Conservation (phyloP, 2,113 vertebrate species). For the Spea bombifrons region DNA sequence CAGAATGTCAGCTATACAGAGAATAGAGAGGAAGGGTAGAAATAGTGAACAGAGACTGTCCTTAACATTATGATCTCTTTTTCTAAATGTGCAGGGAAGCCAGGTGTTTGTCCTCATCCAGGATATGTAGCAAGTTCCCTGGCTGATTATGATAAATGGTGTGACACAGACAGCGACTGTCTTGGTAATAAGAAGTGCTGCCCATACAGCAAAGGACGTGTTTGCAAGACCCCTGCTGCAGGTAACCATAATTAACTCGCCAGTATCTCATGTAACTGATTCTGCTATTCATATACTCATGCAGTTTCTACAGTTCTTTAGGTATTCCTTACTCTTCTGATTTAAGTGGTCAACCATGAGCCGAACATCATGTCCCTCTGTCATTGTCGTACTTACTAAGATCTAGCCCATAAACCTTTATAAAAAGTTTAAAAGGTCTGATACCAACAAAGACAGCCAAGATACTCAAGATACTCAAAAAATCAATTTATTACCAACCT, state of each 20-base stretch:
- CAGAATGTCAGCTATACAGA: too few relatives aligned
- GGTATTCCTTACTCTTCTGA: neutral
- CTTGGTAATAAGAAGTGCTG: conserved; percentile 3
- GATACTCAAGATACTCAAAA: too few relatives aligned
- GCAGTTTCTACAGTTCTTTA: neutral
- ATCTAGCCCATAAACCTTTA: too few relatives aligned
- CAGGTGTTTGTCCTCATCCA: neutral
- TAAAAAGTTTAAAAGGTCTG: too few relatives aligned
- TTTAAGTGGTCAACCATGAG: neutral
- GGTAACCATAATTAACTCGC: neutral
- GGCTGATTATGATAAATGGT: neutral
- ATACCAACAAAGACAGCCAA: too few relatives aligned
- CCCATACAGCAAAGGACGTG: neutral
- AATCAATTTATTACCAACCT: too few relatives aligned
- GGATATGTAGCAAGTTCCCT: neutral
- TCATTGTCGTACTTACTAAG: too few relatives aligned
- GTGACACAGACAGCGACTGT: conserved; percentile 4
- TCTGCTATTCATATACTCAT: too few relatives aligned
- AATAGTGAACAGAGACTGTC: too few relatives aligned
- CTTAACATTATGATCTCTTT: too few relatives aligned
- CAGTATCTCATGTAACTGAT: neutral
- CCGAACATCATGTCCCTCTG: neutral
- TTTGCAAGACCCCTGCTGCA: neutral
- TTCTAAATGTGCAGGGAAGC: neutral
- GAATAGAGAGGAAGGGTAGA: too few relatives aligned